Evolutionary conservation across 2,113 vertebrate genomes (phyloP), one percentile per base, ranked within the genome.

Genomic region (Paralichthys olivaceus): DNA sequence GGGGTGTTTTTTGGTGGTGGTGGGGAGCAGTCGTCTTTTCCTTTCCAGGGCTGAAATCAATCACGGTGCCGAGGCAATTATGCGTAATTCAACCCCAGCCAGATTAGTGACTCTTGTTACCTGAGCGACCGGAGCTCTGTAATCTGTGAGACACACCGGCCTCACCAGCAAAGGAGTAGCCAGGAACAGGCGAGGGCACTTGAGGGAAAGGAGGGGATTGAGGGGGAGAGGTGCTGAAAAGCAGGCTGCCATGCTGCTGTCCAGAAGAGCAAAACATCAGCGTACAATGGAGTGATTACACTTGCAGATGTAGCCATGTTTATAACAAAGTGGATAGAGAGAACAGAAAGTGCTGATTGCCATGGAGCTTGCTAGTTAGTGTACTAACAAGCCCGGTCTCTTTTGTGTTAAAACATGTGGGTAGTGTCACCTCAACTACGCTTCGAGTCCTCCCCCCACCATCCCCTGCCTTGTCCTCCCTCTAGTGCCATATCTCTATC

Each of bases 21-120:
- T 26, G 56, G 45, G 37, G 45, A 26, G 72, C 32, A 19, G 40
- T 86, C 66, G 82, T 87, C 89, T 89, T 88, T 86, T 84, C 81
- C 86, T 90, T 96, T 97, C 95, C 95, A 94, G 95, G 95, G 95
- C 96, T 96, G 96, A 97, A 98, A 98, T 98, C 96, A 97, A 98
- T 99, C 98, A 97, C 94, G 90, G 96, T 94, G 94, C 95, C 95
- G 95, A 94, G 96, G 97, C 97, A 97, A 97, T 98, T 98, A 97
- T 96, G 93, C 96, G 96, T 97, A 97, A 98, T 97, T 98, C 96
- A 96, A 96, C 94, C 80, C 95, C 92, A 89, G 94, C 94, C 93
- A 97, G 96, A 98, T 98, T 97, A 97, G 95, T 95, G 96, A 96
- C 96, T 90, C 96, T 94, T 96, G 96, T 97, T 98, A 98, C 97